Conservation (phyloP, 2,797 vertebrate species). For the Smutsia gigantea region DNA sequence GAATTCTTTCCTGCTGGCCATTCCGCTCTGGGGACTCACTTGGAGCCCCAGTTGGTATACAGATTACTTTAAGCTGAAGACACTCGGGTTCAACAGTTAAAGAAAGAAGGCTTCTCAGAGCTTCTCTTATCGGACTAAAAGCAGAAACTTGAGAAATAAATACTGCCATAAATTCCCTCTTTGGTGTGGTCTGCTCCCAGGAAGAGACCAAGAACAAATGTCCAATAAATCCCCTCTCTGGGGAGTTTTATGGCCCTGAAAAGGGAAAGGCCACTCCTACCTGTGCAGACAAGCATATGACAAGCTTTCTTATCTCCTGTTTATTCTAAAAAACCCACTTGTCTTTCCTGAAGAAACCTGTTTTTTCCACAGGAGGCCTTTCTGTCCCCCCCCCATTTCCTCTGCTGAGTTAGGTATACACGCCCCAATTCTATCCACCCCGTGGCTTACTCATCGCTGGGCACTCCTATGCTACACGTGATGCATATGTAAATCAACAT, state of each 20-base stretch:
- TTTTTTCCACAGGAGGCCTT: not conserved
- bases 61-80: not conserved
- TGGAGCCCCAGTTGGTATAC: not conserved
- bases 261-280: not conserved
- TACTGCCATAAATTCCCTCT: not conserved
- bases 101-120: not conserved
- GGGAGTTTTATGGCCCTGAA: not conserved
- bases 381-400: no score
- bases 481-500: not conserved
- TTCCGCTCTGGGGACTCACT: not conserved
- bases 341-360: not conserved
- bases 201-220: not conserved
- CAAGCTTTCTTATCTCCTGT: not conserved
- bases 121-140: not conserved
- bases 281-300: not conserved
- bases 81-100: not conserved
- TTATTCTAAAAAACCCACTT: not conserved
- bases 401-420: not conserved
- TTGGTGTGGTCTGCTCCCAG: not conserved
- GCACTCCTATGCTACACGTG: not conserved
- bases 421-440: not conserved
- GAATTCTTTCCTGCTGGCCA: not conserved
- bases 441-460: not conserved
- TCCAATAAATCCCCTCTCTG: not conserved
- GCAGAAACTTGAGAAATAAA: not conserved